These are phyloP conservation scores for Odontophorus gujanensis DNA, from an alignment of 2,113 vertebrate genomes.

Conservation along the genomic window DNA sequence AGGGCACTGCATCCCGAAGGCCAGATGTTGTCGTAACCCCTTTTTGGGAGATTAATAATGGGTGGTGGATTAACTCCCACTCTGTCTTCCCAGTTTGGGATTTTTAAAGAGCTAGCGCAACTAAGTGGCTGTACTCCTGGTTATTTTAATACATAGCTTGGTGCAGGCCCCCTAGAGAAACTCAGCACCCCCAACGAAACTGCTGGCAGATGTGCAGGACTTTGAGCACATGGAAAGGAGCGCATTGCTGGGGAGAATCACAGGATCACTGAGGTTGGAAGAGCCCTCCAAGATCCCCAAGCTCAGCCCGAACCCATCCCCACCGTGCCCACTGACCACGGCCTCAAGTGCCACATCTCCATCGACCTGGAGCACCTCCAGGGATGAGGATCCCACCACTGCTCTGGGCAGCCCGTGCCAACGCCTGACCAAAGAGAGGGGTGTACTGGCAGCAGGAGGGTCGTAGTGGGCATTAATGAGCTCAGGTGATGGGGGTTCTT, in stretches of 20 bases:
- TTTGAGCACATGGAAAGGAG: background rate
- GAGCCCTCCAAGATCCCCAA: too few species aligned
- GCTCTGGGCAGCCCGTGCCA: too few species aligned
- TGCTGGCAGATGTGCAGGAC: background rate
- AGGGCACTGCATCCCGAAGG: background rate
- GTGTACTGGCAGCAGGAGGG: background rate
- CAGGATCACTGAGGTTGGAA: too few species aligned
- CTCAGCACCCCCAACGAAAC: accelerated
- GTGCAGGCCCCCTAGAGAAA: background rate
- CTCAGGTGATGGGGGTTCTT: background rate
- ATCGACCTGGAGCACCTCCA: too few species aligned
- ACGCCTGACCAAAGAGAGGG: too few species aligned
- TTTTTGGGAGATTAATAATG: background rate
- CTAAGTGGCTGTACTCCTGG: accelerated
- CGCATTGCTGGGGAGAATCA: too few species aligned
- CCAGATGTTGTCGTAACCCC: background rate
- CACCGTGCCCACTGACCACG: too few species aligned
- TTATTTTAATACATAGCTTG: background rate
- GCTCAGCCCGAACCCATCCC: too few species aligned
- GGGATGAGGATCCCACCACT: too few species aligned
- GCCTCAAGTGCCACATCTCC: too few species aligned
- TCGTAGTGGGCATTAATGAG: accelerated
- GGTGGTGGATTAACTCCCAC: background rate
- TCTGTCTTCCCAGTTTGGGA: background rate
- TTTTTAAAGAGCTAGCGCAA: background rate